A percentile compares a stretch with the other conserved stretches of the same genome.
Conservation (phyloP, 2,888 invertebrate species). For the Caenorhabditis becei region DNA sequence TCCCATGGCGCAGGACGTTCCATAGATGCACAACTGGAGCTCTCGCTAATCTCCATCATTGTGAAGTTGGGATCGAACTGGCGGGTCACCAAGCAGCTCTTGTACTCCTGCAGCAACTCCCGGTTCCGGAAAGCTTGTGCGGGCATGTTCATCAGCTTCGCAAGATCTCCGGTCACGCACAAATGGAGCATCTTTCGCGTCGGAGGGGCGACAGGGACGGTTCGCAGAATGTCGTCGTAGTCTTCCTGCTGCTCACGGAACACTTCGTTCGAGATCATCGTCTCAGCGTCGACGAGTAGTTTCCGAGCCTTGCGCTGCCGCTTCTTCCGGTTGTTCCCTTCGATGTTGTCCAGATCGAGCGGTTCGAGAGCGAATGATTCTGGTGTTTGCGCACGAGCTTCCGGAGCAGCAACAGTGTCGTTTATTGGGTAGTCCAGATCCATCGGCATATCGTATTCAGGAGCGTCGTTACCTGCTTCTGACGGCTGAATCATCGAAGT, state of each 20-base stretch:
- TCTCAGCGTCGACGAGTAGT: slow-evolving; percentile 42
- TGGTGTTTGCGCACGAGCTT: not conserved
- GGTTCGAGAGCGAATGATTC: slow-evolving; percentile 57
- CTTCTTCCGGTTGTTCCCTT: slow-evolving; percentile 84
- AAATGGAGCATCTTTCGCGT: slow-evolving; percentile 31
- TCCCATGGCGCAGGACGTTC: slow-evolving; percentile 42
- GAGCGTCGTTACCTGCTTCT: not conserved
- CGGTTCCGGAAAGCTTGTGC: slow-evolving; percentile 12
- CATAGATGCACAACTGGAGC: slow-evolving; percentile 12
- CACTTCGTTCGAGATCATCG: slow-evolving; percentile 38
- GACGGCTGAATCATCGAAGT: slow-evolving; percentile 17
- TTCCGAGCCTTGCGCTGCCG: slow-evolving; percentile 21
- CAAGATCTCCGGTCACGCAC: slow-evolving; percentile 41
- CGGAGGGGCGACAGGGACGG: slow-evolving; percentile 40
- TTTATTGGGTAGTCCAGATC: not conserved
- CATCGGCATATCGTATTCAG: not conserved
- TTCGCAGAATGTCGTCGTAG: slow-evolving; percentile 36
- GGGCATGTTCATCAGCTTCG: slow-evolving; percentile 29
- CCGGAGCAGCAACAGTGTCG: not conserved
- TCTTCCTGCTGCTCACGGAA: slow-evolving; percentile 41
- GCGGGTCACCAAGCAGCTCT: not conserved
- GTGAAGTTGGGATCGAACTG: slow-evolving; percentile 37
- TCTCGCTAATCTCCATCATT: slow-evolving; percentile 27
- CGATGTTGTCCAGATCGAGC: slow-evolving; percentile 18
- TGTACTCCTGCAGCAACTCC: slow-evolving; percentile 10